Evolutionary conservation across 2,797 vertebrate genomes (phyloP), one percentile per base, ranked within the genome.

Genomic region (Apodemus agrarius): DNA sequence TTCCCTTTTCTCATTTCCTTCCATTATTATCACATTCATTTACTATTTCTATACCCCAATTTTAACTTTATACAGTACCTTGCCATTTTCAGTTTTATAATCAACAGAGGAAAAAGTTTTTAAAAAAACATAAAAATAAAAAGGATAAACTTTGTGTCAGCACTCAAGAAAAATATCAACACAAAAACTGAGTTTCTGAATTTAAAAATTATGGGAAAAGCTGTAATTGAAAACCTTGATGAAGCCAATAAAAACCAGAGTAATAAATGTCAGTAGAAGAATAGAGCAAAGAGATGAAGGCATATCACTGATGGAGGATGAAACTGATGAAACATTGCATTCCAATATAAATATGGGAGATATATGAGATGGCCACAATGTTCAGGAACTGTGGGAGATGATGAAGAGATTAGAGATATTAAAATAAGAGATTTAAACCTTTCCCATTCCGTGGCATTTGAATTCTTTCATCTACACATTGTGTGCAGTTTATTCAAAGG

Each of bases 401-500:
- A 72, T 72, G 24, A 87, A 37, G 84, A 72, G 65, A 72, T 84
- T 84, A 29, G 34, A 37, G 16, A 57, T 92, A 31, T 52, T 90
- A n/a, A 31, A 93, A 95, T 84, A 91, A 79, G 63, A 88, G 40
- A 46, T 75, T 92, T 82, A 72, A 65, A 17, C 5, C 43, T 82
- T 29, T 89, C 17, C 67, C 13, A 40, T 91, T 87, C 54, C 34
- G 80, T 29, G 14, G 86, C 84, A 43, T 65, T n/a, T 80, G 57
- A 93, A 87, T 29, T 75, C 19, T 29, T 90, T 21, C 31, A 81
- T 91, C 31, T 76, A 74, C 24, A 89, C 24, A 9, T 16, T 84
- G 3, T 92, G 14, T 46, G 59, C 12, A 85, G 49, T 95, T 95
- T 90, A 75, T 13, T 95, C 24, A 21, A 90, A 95, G 67, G 82